A percentile compares a stretch with the other conserved stretches of the same genome.
These are phyloP conservation scores for Lucilia sericata DNA, from an alignment of 1,140 invertebrate species.

Conservation along the genomic window DNA sequence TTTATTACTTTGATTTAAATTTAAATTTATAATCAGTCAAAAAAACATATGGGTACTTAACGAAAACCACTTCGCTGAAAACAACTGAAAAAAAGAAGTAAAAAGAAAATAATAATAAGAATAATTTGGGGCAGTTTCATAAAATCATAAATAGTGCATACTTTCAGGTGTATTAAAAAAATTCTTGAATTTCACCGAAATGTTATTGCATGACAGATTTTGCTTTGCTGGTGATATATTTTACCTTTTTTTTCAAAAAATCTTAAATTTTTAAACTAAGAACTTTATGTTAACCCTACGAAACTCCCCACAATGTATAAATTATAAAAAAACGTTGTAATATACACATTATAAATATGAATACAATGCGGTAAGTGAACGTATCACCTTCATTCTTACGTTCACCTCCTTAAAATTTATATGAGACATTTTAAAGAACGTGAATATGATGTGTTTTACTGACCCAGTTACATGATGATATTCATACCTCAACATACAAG, in stretches of 20 bases:
- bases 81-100: background rate
- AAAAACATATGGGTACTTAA: background rate
- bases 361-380: background rate
- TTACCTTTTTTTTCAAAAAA: too few species aligned
- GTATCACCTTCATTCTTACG: background rate
- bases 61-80: background rate
- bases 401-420: slow-evolving; percentile 13
- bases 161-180: too few species aligned
- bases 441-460: slow-evolving; percentile 30
- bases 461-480: slow-evolving; percentile 30
- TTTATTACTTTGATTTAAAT: slow-evolving; percentile 36
- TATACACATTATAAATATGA: too few species aligned
- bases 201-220: too few species aligned
- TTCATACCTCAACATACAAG: slow-evolving; percentile 30
- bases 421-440: slow-evolving; percentile 21
- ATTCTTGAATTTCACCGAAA: too few species aligned
- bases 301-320: too few species aligned
- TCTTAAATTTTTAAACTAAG: too few species aligned
- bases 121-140: too few species aligned
- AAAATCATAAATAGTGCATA: too few species aligned
- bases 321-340: too few species aligned
- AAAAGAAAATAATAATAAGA: background rate
- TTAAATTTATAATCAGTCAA: slow-evolving; percentile 41
- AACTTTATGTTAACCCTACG: too few species aligned
- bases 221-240: too few species aligned